Conservation (phyloP, 2,888 invertebrate genomes). For the Alloplasta piceator region DNA sequence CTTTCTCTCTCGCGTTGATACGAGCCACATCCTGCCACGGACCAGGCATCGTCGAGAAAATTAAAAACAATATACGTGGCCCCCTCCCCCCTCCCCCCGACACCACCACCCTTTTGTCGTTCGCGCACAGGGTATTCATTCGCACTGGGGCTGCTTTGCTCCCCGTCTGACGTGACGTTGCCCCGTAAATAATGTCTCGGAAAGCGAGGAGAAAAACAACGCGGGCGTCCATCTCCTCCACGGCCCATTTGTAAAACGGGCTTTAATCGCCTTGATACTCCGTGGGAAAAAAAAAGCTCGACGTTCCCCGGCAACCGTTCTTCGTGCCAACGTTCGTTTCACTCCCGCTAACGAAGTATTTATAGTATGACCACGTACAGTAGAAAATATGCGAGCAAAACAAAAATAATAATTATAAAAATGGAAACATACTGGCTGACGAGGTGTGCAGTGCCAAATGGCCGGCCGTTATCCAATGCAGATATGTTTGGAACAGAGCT, state of each 20-base stretch:
- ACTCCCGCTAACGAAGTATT: constrained; percentile 46
- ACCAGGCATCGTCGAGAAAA: constrained; percentile 59
- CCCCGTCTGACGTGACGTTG: constrained; percentile 61
- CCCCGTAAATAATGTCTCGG: constrained; percentile 63
- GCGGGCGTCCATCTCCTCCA: constrained; percentile 31
- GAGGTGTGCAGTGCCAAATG: constrained; percentile 35
- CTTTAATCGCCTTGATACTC: constrained; percentile 61
- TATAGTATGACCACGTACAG: constrained; percentile 19
- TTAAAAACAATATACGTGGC: constrained; percentile 63
- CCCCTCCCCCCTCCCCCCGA: constrained; percentile 30
- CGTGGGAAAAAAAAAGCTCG: constrained; percentile 45
- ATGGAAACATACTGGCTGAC: background rate
- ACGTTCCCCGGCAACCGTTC: constrained; percentile 8
- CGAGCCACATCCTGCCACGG: constrained; percentile 16
- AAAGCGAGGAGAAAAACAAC: constrained; percentile 49
- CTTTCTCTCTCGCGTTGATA: constrained; percentile 9
- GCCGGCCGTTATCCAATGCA: background rate
- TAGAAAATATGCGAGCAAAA: constrained; percentile 18
- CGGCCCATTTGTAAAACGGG: constrained; percentile 58
- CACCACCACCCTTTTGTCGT: constrained; percentile 10
- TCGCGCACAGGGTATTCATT: constrained; percentile 24
- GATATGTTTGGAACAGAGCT: too few species aligned
- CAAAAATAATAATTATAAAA: constrained; percentile 8
- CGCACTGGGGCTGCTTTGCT: constrained; percentile 31
- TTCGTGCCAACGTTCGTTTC: constrained; percentile 15